Conservation (phyloP, 1,140 invertebrate species). For the Scaptodrosophila lebanonensis region DNA sequence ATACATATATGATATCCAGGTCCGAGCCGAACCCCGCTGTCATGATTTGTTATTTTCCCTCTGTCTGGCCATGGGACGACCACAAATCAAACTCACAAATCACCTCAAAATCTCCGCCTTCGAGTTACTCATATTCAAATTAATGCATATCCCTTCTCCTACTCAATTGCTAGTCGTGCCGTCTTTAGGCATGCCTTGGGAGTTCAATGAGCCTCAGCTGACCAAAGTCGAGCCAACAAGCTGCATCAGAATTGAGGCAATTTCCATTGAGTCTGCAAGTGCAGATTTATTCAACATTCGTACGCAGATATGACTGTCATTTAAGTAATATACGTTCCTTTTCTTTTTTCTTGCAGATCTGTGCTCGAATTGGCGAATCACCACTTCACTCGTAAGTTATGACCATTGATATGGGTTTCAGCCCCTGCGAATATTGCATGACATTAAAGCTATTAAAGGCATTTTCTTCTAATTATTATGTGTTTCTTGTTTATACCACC, state of each 20-base stretch:
- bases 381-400: conserved; percentile 49
- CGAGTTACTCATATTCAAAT: conserved; percentile 43
- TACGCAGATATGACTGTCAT: background rate
- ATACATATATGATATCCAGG: conserved; percentile 50
- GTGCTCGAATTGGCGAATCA: conserved; percentile 25
- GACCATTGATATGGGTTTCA: conserved; percentile 20
- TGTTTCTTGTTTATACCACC: too few species aligned
- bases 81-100: background rate
- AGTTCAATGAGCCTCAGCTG: conserved; percentile 46
- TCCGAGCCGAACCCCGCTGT: conserved; percentile 17
- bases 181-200: conserved; percentile 1
- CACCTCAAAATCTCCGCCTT: conserved; percentile 43
- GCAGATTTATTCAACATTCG: conserved; percentile 29
- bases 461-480: too few species aligned
- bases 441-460: too few species aligned
- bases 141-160: conserved; percentile 23
- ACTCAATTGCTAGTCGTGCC: conserved; percentile 26
- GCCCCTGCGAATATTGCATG: conserved; percentile 26
- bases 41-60: conserved; percentile 24
- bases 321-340: background rate
- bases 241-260: conserved; percentile 16
- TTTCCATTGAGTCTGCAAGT: conserved; percentile 7
- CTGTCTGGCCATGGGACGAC: background rate
- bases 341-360: conserved; percentile 29
- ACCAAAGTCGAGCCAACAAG: conserved; percentile 23